Evolutionary conservation across 2,113 vertebrate genomes (phyloP).

Genomic region (Corythornis vintsioides): DNA sequence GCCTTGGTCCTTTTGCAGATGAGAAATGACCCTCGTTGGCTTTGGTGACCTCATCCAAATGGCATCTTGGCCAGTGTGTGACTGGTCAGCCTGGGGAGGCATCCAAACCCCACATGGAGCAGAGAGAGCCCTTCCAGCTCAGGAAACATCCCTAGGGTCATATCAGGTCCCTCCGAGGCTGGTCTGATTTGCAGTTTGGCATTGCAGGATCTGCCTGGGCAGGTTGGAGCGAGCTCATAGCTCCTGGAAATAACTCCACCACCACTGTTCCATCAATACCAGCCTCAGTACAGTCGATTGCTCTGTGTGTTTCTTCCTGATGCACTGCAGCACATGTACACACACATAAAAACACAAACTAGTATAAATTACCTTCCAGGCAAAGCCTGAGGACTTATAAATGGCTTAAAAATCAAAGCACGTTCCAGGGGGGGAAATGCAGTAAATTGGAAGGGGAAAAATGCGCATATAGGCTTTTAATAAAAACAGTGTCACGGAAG

Average conservation of each 20-base stretch:
- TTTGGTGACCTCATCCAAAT: neutral
- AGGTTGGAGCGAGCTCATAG: neutral
- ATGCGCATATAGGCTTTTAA: neutral
- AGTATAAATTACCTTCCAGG: conserved; percentile 39
- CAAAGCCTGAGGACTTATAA: conserved; percentile 34
- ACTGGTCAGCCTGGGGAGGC: accelerated
- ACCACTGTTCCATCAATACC: neutral
- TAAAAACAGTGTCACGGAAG: neutral
- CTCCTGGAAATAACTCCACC: neutral
- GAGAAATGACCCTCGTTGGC: neutral
- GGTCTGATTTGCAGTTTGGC: neutral
- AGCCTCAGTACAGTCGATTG: neutral
- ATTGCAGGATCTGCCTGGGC: neutral
- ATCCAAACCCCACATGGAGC: neutral
- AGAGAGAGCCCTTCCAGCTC: too few species aligned
- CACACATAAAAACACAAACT: neutral
- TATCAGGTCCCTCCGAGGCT: neutral
- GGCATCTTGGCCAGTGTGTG: accelerated
- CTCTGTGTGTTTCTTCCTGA: neutral
- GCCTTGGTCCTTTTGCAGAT: neutral
- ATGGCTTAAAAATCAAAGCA: conserved; percentile 55
- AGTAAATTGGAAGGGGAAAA: neutral
- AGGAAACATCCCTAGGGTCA: neutral
- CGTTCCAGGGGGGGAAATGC: neutral
- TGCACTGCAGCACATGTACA: neutral